These are phyloP conservation scores for Hippocampus barbouri DNA, from an alignment of 2,113 vertebrate species.

Conservation along the genomic window DNA sequence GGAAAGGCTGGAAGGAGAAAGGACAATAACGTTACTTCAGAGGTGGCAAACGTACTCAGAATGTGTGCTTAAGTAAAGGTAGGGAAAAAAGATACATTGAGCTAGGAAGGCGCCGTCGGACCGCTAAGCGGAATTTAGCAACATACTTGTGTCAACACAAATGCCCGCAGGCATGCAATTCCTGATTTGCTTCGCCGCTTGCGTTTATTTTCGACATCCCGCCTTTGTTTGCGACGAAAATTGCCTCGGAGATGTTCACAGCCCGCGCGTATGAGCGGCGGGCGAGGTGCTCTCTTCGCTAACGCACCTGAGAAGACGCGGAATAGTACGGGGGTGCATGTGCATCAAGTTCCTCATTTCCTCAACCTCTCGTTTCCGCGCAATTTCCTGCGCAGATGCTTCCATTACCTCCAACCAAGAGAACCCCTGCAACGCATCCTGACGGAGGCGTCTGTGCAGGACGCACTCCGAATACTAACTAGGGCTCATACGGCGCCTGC, in stretches of 20 bases:
- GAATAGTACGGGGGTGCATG: constrained; percentile 20
- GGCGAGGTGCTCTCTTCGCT: constrained; percentile 27
- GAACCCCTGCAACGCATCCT: constrained; percentile 35
- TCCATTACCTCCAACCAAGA: constrained; percentile 37
- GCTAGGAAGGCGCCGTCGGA: not conserved
- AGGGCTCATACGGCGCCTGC: constrained; percentile 22
- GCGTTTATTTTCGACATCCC: constrained; percentile 22
- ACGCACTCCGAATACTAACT: constrained; percentile 44
- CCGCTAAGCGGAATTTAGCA: constrained; percentile 23
- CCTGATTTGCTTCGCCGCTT: constrained; percentile 17
- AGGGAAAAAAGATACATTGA: too few relatives aligned
- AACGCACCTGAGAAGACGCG: constrained; percentile 29
- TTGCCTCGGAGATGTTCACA: constrained; percentile 26
- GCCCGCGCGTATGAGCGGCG: constrained; percentile 19
- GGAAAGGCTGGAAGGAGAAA: not conserved
- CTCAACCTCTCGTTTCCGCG: constrained; percentile 39
- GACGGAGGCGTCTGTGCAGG: constrained; percentile 32
- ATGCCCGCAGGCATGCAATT: constrained; percentile 14
- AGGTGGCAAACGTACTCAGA: not conserved
- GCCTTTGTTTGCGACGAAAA: constrained; percentile 32
- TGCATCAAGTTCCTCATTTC: constrained; percentile 47
- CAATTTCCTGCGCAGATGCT: constrained; percentile 39
- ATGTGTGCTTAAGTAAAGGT: not conserved
- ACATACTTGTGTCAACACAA: constrained; percentile 21
- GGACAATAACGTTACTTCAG: not conserved